Evolutionary conservation across 2,113 vertebrate genomes (phyloP).

Genomic region (Hippopotamus amphibius): DNA sequence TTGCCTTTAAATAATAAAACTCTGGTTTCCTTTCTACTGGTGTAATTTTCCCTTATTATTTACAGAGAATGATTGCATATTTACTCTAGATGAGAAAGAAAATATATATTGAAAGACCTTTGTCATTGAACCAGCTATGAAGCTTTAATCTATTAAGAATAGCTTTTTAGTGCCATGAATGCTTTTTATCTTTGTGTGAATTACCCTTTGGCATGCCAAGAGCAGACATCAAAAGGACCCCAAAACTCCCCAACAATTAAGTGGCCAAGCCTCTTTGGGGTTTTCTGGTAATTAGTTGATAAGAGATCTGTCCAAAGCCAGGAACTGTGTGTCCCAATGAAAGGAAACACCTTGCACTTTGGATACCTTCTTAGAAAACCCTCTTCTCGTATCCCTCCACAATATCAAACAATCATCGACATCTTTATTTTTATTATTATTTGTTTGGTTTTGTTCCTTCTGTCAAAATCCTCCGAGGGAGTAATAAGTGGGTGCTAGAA

Average conservation of each 20-base stretch:
- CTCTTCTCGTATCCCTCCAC: not conserved
- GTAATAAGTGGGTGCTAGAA: not conserved
- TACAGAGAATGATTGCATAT: slow-evolving; percentile 56
- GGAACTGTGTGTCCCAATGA: not conserved
- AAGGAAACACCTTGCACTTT: not conserved
- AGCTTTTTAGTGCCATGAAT: slow-evolving; percentile 34
- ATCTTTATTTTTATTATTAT: not conserved
- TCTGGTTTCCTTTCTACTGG: not conserved
- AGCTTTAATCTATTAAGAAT: slow-evolving; percentile 67
- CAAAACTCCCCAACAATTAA: not conserved
- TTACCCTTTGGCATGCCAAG: slow-evolving; percentile 37
- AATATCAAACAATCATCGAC: not conserved
- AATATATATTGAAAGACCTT: slow-evolving; percentile 59
- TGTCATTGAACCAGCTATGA: slow-evolving; percentile 58
- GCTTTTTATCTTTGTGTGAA: slow-evolving; percentile 69
- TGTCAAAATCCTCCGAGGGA: not conserved
- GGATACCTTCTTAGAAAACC: not conserved
- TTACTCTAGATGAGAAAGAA: slow-evolving; percentile 66
- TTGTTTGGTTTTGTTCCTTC: not conserved
- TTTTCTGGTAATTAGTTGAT: slow-evolving; percentile 42
- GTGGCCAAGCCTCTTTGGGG: not conserved
- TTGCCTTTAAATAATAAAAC: slow-evolving; percentile 50
- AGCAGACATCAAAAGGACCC: slow-evolving; percentile 35
- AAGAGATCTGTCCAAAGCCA: slow-evolving; percentile 37
- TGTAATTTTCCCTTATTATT: slow-evolving; percentile 60